phyloP scores from a whole-genome alignment of 2,797 vertebrate genomes.

The Coendou prehensilis region DNA sequence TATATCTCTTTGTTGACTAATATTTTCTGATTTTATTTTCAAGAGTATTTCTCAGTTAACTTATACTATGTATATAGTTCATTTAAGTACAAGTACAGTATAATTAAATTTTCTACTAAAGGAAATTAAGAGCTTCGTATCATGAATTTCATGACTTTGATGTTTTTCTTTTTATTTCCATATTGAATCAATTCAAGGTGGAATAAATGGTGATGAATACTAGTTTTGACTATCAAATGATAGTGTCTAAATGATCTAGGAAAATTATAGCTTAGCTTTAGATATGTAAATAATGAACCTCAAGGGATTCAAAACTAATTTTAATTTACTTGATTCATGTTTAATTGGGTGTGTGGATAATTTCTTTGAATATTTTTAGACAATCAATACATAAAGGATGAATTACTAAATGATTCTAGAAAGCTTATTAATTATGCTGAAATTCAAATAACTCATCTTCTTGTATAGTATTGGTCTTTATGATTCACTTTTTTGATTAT shows the following conservation, averaged over 20 bases:
- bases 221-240: not conserved
- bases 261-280: not conserved
- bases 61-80: not conserved
- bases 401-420: not conserved
- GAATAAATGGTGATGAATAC: not conserved
- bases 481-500: not conserved
- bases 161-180: not conserved
- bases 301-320: not conserved
- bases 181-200: not conserved
- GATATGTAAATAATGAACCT: not conserved
- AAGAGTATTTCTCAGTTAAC: not conserved
- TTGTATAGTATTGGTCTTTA: not conserved
- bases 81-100: not conserved
- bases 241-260: not conserved
- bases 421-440: not conserved
- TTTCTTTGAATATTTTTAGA: not conserved
- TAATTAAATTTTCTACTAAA: not conserved
- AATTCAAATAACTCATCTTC: conserved; percentile 1
- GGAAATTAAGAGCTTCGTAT: not conserved
- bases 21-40: not conserved
- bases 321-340: not conserved
- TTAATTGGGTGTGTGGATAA: not conserved
- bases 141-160: not conserved
- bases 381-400: not conserved
- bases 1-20: not conserved